Evolutionary conservation across 30 jellyfish, hydroid and myxozoan species (phyloP).

Genomic region (Phacellophora camtschatica): DNA sequence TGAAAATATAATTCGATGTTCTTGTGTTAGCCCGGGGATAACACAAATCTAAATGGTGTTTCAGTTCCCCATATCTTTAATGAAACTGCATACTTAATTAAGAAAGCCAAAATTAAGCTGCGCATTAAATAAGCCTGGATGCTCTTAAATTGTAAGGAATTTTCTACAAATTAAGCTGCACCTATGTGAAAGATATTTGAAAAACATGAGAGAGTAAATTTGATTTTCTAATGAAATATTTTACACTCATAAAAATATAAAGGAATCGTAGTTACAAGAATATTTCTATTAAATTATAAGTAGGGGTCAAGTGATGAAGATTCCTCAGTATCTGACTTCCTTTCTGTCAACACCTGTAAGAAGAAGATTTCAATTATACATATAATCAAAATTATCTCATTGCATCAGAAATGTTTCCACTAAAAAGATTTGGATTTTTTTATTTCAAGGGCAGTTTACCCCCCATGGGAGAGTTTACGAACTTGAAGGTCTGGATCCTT

Average conservation of each 20-base stretch:
- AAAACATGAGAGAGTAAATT: too few species aligned
- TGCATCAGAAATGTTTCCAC: background rate
- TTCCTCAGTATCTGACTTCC: too few species aligned
- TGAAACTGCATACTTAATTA: too few species aligned
- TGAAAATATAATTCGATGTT: background rate
- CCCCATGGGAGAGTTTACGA: background rate
- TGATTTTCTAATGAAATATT: too few species aligned
- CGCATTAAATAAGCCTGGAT: too few species aligned
- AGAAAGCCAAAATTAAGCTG: too few species aligned
- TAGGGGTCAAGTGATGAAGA: too few species aligned
- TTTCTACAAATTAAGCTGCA: background rate
- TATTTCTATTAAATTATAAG: too few species aligned
- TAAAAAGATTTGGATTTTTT: background rate
- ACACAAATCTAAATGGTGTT: background rate
- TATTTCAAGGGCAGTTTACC: background rate
- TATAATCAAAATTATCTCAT: background rate
- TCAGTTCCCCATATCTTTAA: background rate
- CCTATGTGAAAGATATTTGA: background rate
- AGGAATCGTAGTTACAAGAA: too few species aligned
- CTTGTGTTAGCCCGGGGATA: background rate
- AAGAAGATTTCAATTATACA: background rate
- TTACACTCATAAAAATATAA: too few species aligned
- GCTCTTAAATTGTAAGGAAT: background rate
- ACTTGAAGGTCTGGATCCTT: background rate
- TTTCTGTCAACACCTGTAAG: constrained; percentile 23